These are phyloP conservation scores for Cotesia chilonis DNA, from an alignment of 1,140 invertebrate genomes.

Conservation along the genomic window DNA sequence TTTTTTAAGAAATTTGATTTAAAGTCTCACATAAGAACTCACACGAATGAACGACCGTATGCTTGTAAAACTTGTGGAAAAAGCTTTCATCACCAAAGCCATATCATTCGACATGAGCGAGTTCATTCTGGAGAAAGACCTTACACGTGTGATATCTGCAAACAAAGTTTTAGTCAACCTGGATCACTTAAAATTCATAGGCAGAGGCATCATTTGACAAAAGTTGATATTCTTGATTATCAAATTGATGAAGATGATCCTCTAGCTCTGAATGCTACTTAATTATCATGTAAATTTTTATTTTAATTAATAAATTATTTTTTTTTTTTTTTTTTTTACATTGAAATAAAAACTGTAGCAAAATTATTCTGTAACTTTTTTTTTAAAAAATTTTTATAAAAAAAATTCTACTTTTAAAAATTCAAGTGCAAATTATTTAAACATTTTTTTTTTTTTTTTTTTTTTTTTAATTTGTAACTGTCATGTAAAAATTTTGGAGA, in stretches of 20 bases:
- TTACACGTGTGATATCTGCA: constrained; percentile 53
- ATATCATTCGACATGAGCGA: constrained; percentile 59
- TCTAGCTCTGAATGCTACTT: constrained; percentile 12
- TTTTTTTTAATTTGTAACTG: no score
- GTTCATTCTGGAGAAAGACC: constrained; percentile 62
- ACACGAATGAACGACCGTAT: constrained; percentile 68
- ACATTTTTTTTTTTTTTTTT: no score
- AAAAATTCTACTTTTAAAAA: no score
- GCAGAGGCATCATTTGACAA: constrained; percentile 47
- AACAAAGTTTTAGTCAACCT: constrained; percentile 53
- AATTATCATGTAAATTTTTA: no score
- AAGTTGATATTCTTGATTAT: constrained; percentile 51
- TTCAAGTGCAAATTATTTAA: no score
- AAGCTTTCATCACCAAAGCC: constrained; percentile 63
- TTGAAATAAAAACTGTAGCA: no score
- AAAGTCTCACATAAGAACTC: constrained; percentile 62
- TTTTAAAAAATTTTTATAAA: no score
- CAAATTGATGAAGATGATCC: constrained; percentile 39
- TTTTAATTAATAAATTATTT: no score
- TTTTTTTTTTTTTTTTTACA: no score
- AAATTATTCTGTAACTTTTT: no score
- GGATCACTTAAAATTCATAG: constrained; percentile 51
- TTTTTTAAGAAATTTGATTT: constrained; percentile 62
- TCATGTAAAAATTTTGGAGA: no score
- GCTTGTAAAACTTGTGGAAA: constrained; percentile 67